Evolutionary conservation across 2,113 vertebrate species (phyloP).

Genomic region (Nymphicus hollandicus): DNA sequence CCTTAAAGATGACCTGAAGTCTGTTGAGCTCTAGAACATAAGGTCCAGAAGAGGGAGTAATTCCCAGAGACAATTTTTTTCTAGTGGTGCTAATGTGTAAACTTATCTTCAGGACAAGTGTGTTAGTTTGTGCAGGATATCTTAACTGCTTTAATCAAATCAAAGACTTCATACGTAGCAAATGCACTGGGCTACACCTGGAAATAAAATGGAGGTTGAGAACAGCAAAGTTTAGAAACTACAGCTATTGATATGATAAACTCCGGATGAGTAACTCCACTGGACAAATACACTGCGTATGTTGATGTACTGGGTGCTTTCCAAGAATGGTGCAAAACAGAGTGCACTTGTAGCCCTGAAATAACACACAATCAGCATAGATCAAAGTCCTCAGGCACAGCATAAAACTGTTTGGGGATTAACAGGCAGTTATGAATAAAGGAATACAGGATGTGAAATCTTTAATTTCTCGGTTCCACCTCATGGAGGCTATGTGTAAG

Average conservation of each 20-base stretch:
- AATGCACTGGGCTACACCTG: neutral
- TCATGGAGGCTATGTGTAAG: neutral
- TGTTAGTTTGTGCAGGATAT: neutral
- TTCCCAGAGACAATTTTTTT: neutral
- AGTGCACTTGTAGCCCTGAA: neutral
- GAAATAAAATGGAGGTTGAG: neutral
- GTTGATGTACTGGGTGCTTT: neutral
- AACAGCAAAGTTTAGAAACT: neutral
- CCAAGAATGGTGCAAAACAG: neutral
- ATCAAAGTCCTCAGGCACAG: neutral
- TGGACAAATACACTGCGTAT: neutral
- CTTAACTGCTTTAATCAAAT: neutral
- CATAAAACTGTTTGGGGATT: neutral
- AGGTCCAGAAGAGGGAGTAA: neutral
- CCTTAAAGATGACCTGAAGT: neutral
- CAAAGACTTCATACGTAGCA: neutral
- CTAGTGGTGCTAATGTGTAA: neutral
- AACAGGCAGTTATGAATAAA: neutral
- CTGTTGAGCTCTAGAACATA: neutral
- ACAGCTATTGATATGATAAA: neutral
- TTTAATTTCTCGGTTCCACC: neutral
- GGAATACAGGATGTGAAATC: neutral
- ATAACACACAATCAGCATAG: neutral
- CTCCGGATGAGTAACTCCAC: neutral
- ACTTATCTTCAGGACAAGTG: neutral